Percentiles rank a stretch among this genome's conserved stretches.
These are phyloP conservation scores for Bergia sp. DNA, from an alignment of 92 coral and sea anemone genomes.

Conservation along the genomic window DNA sequence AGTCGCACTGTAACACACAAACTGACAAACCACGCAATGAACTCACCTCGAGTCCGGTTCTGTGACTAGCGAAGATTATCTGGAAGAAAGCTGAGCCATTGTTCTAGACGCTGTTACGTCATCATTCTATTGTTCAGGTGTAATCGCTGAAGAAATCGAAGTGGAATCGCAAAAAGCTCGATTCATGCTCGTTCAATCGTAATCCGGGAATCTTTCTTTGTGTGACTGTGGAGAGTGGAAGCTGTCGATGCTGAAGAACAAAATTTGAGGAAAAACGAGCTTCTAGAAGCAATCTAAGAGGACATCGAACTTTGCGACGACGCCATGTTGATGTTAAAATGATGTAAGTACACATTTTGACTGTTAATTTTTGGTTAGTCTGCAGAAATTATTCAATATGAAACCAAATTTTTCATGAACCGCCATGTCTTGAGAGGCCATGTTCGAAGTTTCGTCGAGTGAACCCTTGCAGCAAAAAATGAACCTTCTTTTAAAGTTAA, in stretches of 20 bases:
- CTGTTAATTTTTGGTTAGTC: neutral
- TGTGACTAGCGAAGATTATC: too few species aligned
- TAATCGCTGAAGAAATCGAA: neutral
- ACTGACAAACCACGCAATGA: too few species aligned
- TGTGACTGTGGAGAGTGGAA: neutral
- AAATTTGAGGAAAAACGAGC: neutral
- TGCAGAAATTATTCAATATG: neutral
- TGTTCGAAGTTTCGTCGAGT: neutral
- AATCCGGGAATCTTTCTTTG: neutral
- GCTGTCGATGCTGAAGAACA: neutral
- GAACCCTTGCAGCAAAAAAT: conserved; percentile 2
- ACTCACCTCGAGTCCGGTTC: too few species aligned
- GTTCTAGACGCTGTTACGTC: too few species aligned
- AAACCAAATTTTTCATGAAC: neutral
- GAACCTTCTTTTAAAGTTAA: neutral
- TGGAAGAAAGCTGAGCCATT: too few species aligned
- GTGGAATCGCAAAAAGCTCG: neutral
- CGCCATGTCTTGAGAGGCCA: conserved; percentile 19
- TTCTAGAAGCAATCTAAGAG: neutral
- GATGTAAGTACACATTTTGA: conserved; percentile 6
- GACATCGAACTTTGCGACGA: neutral
- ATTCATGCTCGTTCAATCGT: neutral
- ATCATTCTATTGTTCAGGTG: neutral
- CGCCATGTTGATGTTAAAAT: conserved; percentile 13
- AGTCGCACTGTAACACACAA: too few species aligned